A percentile compares a stretch with the other conserved stretches of the same genome.
Evolutionary conservation across 1,140 invertebrate genomes (phyloP).

Genomic region (Rhopalosiphum padi): DNA sequence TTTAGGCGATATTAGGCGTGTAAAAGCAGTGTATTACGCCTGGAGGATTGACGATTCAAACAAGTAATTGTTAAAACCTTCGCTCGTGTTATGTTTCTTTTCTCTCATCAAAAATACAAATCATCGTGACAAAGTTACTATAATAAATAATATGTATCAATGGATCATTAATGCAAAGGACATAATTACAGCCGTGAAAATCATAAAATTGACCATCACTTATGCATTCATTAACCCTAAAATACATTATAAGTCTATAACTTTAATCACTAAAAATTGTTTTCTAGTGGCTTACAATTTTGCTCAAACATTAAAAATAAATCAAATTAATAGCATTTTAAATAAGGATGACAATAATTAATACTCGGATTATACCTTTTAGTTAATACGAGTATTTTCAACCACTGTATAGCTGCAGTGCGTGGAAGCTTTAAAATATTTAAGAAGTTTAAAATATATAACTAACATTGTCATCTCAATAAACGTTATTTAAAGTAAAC

Average conservation of each 20-base stretch:
- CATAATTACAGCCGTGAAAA: background rate
- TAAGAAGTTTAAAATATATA: no score
- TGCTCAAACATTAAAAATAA: no score
- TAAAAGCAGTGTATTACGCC: background rate
- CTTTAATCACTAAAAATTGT: no score
- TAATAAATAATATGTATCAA: background rate
- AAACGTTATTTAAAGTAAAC: no score
- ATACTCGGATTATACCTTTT: no score
- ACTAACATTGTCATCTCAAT: no score
- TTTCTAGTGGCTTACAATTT: no score
- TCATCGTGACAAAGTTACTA: background rate
- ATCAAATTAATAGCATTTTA: no score
- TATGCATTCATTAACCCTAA: background rate
- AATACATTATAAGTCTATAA: background rate
- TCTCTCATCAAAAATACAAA: background rate
- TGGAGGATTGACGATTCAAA: background rate
- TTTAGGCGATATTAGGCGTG: background rate
- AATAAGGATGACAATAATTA: no score
- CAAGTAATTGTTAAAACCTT: background rate
- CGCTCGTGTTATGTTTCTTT: background rate
- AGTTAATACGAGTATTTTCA: no score
- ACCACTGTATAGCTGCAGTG: no score
- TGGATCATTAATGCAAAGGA: background rate
- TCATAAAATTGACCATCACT: background rate
- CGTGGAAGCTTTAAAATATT: no score